phyloP scores from a whole-genome alignment of 1,140 invertebrate genomes.

The Spodoptera litura region DNA sequence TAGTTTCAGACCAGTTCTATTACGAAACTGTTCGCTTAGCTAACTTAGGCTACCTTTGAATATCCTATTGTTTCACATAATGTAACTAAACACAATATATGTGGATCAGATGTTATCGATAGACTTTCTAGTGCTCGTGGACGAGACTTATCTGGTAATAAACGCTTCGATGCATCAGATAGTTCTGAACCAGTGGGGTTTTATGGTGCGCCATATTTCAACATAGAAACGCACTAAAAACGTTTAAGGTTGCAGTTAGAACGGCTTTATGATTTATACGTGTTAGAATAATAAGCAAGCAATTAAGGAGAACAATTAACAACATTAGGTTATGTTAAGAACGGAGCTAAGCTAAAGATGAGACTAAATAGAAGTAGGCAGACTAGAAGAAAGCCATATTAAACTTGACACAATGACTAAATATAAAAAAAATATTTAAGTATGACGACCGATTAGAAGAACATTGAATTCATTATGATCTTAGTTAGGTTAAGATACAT shows the following conservation, averaged over 20 bases:
- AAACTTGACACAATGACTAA: no score
- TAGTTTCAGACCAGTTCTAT: slow-evolving; percentile 30
- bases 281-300: neutral
- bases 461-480: no score
- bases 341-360: no score
- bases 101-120: slow-evolving; percentile 55
- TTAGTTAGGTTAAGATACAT: no score
- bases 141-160: slow-evolving; percentile 34
- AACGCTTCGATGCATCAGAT: slow-evolving; percentile 60
- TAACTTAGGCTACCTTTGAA: slow-evolving; percentile 25
- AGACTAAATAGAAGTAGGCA: no score
- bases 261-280: slow-evolving; percentile 1
- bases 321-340: no score
- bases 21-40: slow-evolving; percentile 29
- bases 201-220: slow-evolving; percentile 55
- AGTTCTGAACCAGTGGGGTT: slow-evolving; percentile 61
- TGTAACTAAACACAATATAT: slow-evolving; percentile 43
- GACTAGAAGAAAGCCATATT: no score
- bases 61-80: slow-evolving; percentile 45
- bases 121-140: slow-evolving; percentile 54
- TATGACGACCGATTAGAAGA: no score
- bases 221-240: slow-evolving; percentile 48
- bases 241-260: slow-evolving; percentile 45
- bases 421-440: no score
- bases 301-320: no score